Conservation (phyloP, 2,888 invertebrate genomes). For the Lasioglossum marginatum region DNA sequence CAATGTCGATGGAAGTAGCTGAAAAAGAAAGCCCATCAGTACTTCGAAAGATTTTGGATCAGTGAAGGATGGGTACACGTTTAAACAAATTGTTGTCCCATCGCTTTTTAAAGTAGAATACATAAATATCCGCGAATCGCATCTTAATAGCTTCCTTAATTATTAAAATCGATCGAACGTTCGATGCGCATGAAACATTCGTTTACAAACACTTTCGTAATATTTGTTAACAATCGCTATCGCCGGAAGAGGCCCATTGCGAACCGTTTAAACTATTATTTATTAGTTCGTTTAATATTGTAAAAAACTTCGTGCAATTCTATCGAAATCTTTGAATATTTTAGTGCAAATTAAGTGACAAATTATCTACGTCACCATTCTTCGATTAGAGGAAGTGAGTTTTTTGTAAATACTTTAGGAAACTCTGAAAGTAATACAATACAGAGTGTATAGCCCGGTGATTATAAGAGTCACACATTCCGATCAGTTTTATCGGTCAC, state of each 20-base stretch:
- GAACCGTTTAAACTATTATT: not conserved
- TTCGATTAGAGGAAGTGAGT: not conserved
- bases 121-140: not conserved
- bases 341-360: not conserved
- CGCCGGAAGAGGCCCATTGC: not conserved
- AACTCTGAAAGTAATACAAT: not conserved
- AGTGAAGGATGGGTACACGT: constrained; percentile 21
- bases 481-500: not conserved
- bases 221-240: not conserved
- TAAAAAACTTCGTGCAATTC: not conserved
- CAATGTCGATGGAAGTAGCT: constrained; percentile 57
- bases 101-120: constrained; percentile 9
- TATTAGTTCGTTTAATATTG: not conserved
- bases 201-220: not conserved
- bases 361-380: not conserved
- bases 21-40: constrained; percentile 54
- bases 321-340: not conserved
- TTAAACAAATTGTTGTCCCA: constrained; percentile 23
- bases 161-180: constrained; percentile 19
- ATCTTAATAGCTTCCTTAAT: not conserved
- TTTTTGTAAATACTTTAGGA: not conserved
- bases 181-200: constrained; percentile 29
- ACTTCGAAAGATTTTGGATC: constrained; percentile 27
- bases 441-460: not conserved
- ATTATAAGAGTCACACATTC: not conserved